Evolutionary conservation across 2,888 invertebrate genomes (phyloP).

Genomic region (Acanthopleura granulata): DNA sequence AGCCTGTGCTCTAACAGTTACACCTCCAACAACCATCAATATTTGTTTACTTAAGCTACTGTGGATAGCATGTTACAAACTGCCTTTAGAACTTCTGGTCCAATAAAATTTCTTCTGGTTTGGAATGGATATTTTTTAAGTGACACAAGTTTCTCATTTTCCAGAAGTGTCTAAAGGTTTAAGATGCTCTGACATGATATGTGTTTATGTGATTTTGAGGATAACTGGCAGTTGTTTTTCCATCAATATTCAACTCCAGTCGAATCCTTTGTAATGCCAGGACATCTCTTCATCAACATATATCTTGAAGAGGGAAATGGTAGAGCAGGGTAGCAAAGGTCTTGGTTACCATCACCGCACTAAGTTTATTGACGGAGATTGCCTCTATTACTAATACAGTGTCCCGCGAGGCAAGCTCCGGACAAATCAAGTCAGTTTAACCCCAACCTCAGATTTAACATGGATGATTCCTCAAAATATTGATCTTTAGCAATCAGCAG

Average conservation of each 20-base stretch:
- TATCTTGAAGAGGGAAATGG: neutral
- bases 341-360: neutral
- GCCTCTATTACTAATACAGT: no score
- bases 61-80: neutral
- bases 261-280: neutral
- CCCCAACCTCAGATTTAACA: neutral
- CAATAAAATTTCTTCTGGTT: neutral
- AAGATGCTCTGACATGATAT: neutral
- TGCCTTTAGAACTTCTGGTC: neutral
- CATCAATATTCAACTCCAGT: neutral
- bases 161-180: neutral
- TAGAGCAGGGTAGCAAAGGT: neutral
- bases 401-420: neutral
- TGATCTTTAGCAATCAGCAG: conserved; percentile 10
- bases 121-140: no score
- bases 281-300: neutral
- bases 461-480: neutral
- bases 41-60: neutral
- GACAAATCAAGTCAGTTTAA: neutral
- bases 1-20: no score
- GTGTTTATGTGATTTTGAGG: neutral
- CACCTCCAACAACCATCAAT: neutral
- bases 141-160: conserved; percentile 5
- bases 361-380: no score
- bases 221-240: neutral